phyloP scores from a whole-genome alignment of 2,797 vertebrate genomes.

The Channa striata region DNA sequence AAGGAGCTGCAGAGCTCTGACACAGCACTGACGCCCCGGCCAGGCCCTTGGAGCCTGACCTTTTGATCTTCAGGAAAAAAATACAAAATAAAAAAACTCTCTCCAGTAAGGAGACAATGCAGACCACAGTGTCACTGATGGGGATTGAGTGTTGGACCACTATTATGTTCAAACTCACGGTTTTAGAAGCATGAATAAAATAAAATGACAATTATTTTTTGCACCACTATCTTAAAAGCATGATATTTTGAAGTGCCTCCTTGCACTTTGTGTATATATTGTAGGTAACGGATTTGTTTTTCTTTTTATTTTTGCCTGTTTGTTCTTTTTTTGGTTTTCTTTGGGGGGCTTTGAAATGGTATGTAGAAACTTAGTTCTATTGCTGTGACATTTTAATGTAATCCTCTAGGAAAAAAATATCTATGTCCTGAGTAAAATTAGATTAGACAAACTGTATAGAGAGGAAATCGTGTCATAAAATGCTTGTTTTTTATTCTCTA shows the following conservation, averaged over 20 bases:
- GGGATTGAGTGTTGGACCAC: constrained; percentile 80
- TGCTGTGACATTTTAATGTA: constrained; percentile 85
- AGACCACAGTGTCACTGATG: constrained; percentile 77
- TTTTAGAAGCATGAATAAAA: constrained; percentile 86
- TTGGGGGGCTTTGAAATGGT: constrained; percentile 82
- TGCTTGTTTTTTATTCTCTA: constrained; percentile 82
- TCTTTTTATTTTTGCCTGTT: constrained; percentile 55
- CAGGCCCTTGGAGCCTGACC: constrained; percentile 42
- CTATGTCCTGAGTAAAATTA: constrained; percentile 79
- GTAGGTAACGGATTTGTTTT: constrained; percentile 88
- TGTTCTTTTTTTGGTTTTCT: constrained; percentile 57
- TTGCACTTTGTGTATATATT: constrained; percentile 93
- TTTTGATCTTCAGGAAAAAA: constrained; percentile 60
- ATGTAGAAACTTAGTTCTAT: constrained; percentile 84
- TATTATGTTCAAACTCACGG: constrained; percentile 79
- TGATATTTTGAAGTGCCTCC: constrained; percentile 93
- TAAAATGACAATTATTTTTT: constrained; percentile 79
- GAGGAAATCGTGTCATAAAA: constrained; percentile 75
- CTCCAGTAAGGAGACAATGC: constrained; percentile 74
- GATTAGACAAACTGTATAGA: constrained; percentile 80
- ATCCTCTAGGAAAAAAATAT: constrained; percentile 78
- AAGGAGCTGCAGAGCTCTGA: constrained; percentile 43
- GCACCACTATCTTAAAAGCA: constrained; percentile 89
- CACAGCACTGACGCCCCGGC: constrained; percentile 50
- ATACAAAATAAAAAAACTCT: constrained; percentile 23